Percentiles rank a stretch among this genome's conserved stretches.
These are phyloP conservation scores for Pseudomugil gertrudae DNA, from an alignment of 2,797 vertebrate species.

Conservation along the genomic window DNA sequence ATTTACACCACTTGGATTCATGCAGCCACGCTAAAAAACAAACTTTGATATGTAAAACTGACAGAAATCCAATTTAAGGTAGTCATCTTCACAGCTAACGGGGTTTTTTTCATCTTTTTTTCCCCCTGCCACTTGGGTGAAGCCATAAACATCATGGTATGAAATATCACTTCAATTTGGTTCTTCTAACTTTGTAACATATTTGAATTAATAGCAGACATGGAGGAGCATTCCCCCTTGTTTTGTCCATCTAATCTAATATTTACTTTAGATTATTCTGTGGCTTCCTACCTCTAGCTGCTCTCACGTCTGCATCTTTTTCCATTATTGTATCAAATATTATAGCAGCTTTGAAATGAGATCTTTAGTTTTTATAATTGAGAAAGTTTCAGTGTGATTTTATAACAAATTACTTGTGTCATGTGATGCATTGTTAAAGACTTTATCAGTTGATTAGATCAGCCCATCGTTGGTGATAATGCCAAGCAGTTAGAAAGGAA, in stretches of 20 bases:
- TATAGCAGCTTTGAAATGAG: not conserved
- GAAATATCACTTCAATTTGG: too few species aligned
- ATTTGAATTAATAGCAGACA: too few species aligned
- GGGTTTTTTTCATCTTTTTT: too few species aligned
- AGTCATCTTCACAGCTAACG: too few species aligned
- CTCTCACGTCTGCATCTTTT: not conserved
- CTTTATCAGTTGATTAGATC: slow-evolving; percentile 45
- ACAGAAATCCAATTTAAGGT: not conserved
- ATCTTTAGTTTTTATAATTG: slow-evolving; percentile 4
- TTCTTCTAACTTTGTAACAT: too few species aligned
- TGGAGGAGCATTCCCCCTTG: too few species aligned
- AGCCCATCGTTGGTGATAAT: slow-evolving; percentile 3
- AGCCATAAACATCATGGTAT: too few species aligned
- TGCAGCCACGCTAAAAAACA: not conserved
- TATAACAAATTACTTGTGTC: slow-evolving; percentile 7
- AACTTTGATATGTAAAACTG: not conserved
- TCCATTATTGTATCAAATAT: not conserved
- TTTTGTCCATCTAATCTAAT: too few species aligned
- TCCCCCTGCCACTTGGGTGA: too few species aligned
- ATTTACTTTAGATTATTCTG: too few species aligned
- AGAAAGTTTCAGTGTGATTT: slow-evolving; percentile 9
- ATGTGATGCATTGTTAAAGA: slow-evolving; percentile 6
- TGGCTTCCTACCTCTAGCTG: not conserved
- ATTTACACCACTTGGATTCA: too few species aligned
- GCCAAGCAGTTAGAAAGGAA: slow-evolving; percentile 18